A percentile compares a stretch with the other conserved stretches of the same genome.
Evolutionary conservation across 2,113 vertebrate species (phyloP).

Genomic region (Paramisgurnus dabryanus): DNA sequence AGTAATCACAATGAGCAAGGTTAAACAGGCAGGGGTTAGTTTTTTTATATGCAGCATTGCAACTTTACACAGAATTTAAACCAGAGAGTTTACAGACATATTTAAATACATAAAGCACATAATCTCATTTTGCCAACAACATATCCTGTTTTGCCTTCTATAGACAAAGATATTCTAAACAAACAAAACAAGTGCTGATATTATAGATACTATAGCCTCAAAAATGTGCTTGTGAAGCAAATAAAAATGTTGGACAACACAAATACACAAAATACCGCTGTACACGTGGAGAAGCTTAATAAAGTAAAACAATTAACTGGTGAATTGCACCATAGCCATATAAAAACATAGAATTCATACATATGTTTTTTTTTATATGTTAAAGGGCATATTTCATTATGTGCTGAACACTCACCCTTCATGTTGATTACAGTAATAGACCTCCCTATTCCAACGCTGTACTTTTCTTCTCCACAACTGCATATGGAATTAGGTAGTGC

Average conservation of each 20-base stretch:
- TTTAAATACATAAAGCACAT: no score
- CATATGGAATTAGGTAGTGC: slow-evolving; percentile 10
- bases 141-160: no score
- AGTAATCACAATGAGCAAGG: no score
- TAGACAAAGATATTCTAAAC: not conserved
- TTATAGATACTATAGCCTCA: not conserved
- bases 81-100: no score
- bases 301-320: not conserved
- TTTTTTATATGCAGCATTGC: no score
- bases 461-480: slow-evolving; percentile 6
- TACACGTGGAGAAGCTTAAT: no score
- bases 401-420: slow-evolving; percentile 11
- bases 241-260: not conserved
- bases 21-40: no score
- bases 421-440: slow-evolving; percentile 8
- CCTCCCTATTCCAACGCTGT: slow-evolving; percentile 1
- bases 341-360: not conserved
- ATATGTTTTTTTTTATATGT: no score
- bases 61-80: no score
- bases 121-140: no score
- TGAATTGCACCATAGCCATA: not conserved
- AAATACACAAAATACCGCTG: no score
- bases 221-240: not conserved
- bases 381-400: not conserved
- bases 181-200: not conserved